Base-by-base conservation (phyloP, 2,888 invertebrate species). In the Dorcus parallelipipedus region DNA sequence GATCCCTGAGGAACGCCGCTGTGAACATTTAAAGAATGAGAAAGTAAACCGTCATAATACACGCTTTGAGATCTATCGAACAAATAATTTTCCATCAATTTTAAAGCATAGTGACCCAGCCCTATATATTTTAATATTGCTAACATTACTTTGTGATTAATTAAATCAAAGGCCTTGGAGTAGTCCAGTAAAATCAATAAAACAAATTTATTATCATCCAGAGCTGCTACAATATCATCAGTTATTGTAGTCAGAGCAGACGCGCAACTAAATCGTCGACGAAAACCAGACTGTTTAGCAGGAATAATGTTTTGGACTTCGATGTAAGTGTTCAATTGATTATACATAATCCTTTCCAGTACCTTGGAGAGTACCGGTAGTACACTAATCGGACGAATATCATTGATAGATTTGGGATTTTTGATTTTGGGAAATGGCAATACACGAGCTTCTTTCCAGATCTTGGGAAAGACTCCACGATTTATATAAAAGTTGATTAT, bases 191-290 rank as follows among this genome's bases (percentile, higher is more conserved):
- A 38, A 5, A 49, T 38, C 49, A 54, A 38, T 23, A 54, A 7
- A 23, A 39, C 41, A 20, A 43, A 47, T 39, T 55, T 42, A n/a
- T 49, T 49, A 17, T 40, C 26, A 49, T 50, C 40, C 38, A 40
- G 23, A 33, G 49, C 55, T 41, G n/a, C 45, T 20, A 55, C 48
- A 14, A 55, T 55, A 49, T 40, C 55, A 49, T 55, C 56, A 39
- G 50, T 50, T 38, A 50, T 38, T 38, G 26, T 38, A 10, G 39
- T n/a, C 9, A 50, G 9, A 33, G 50, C 50, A 50, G 38, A 38
- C 10, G 50, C 50, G 6, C 50, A 50, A 50, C 50, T 33, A 8
- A 38, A 50, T 5, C 39, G 17, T 6, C n/a, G 6, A 10, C 38
- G 9, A 3, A 50, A 50, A 5, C 50, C 50, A 17, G 10, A 47